Percentiles rank a stretch among this genome's conserved stretches.
Evolutionary conservation across 2,797 vertebrate genomes (phyloP).

Genomic region (Enteromius mattozi): DNA sequence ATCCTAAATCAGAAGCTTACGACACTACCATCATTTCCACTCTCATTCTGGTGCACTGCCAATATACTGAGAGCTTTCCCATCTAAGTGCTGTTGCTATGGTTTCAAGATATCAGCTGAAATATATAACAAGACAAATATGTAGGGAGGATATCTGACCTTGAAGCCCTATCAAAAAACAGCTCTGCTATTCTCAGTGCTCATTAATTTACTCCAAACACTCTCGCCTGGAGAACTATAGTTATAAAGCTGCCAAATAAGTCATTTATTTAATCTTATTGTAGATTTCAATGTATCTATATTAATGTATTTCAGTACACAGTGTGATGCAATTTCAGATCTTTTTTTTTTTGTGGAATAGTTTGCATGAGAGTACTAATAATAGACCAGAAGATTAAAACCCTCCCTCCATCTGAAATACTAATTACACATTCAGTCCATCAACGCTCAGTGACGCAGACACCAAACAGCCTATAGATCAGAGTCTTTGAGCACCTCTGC

Average conservation of each 20-base stretch:
- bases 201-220: not conserved
- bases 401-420: conserved; percentile 34
- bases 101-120: conserved; percentile 26
- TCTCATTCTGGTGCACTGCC: not conserved
- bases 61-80: conserved; percentile 15
- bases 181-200: not conserved
- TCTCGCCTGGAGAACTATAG: not conserved
- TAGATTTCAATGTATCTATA: not conserved
- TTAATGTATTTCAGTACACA: not conserved
- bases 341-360: not conserved
- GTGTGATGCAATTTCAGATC: not conserved
- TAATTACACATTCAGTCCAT: conserved; percentile 50
- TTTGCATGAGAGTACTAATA: conserved; percentile 43
- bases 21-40: not conserved
- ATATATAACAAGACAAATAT: conserved; percentile 16
- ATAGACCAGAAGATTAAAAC: conserved; percentile 39
- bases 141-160: conserved; percentile 31
- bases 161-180: conserved; percentile 7
- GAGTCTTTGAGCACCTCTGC: conserved; percentile 27
- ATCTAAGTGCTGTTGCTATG: conserved; percentile 45
- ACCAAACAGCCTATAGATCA: conserved; percentile 20
- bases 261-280: not conserved
- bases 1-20: not conserved
- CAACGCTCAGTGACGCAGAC: conserved; percentile 26
- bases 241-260: not conserved